Evolutionary conservation across 2,888 invertebrate species (phyloP).

Genomic region (Pollenia labialis): DNA sequence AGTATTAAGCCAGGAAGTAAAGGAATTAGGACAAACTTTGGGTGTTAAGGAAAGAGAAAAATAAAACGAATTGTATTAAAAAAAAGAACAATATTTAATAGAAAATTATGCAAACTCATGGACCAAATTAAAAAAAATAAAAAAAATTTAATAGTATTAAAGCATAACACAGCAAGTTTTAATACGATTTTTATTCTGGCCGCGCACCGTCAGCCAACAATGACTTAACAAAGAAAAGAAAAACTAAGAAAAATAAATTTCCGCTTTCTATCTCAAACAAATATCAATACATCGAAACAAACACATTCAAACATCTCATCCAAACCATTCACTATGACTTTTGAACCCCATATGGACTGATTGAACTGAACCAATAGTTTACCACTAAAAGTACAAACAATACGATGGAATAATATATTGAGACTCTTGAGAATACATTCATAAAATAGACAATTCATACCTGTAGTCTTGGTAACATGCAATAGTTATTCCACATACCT

Average conservation of each 20-base stretch:
- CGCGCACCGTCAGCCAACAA: slow-evolving; percentile 6
- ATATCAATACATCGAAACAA: background rate
- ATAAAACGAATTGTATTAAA: background rate
- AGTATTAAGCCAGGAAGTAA: slow-evolving; percentile 15
- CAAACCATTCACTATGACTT: slow-evolving; percentile 67
- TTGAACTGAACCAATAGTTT: slow-evolving; percentile 58
- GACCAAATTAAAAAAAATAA: background rate
- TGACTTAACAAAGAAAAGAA: slow-evolving; percentile 11
- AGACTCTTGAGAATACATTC: slow-evolving; percentile 53
- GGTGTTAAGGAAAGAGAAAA: background rate
- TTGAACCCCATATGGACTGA: slow-evolving; percentile 52
- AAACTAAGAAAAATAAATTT: slow-evolving; percentile 53
- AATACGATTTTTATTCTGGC: slow-evolving; percentile 5
- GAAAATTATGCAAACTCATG: slow-evolving; percentile 36
- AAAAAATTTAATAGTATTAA: slow-evolving; percentile 19
- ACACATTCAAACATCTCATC: background rate
- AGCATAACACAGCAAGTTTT: slow-evolving; percentile 36
- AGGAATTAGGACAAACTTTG: slow-evolving; percentile 45
- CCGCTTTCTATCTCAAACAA: slow-evolving; percentile 42
- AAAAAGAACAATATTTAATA: slow-evolving; percentile 13
- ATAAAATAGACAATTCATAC: slow-evolving; percentile 33
- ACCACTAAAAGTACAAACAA: slow-evolving; percentile 23
- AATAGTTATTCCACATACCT: slow-evolving; percentile 54
- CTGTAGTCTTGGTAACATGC: slow-evolving; percentile 31
- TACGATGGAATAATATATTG: background rate